Conservation (phyloP, 2,797 vertebrate genomes). For the Anabas testudineus region DNA sequence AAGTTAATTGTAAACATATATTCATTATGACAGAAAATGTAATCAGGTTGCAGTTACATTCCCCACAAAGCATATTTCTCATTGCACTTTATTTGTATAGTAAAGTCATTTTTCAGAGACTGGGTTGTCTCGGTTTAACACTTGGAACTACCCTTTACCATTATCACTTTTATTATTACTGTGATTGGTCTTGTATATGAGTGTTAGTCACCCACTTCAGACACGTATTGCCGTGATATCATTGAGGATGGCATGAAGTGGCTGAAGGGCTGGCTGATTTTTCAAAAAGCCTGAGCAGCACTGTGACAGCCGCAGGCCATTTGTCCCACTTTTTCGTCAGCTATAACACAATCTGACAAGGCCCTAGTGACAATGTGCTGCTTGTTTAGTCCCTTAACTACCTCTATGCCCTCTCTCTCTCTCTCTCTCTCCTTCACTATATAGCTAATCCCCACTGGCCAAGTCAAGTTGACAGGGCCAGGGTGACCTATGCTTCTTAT, state of each 20-base stretch:
- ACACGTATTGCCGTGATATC: slow-evolving; percentile 15
- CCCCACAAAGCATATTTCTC: too few species aligned
- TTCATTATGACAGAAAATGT: too few species aligned
- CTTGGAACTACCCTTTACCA: background rate
- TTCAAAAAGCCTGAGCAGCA: slow-evolving; percentile 39
- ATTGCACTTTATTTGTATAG: too few species aligned
- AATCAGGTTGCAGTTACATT: too few species aligned
- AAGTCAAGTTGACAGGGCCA: slow-evolving; percentile 38
- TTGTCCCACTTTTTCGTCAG: slow-evolving; percentile 56
- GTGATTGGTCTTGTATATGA: background rate
- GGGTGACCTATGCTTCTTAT: slow-evolving; percentile 43
- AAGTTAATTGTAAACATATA: too few species aligned
- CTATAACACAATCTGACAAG: slow-evolving; percentile 62
- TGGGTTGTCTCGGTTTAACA: too few species aligned
- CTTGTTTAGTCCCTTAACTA: slow-evolving; percentile 59
- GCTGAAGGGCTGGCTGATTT: slow-evolving; percentile 25
- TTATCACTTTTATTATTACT: too few species aligned
- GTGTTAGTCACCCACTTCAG: background rate
- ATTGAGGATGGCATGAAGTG: slow-evolving; percentile 26
- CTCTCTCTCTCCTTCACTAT: slow-evolving; percentile 18
- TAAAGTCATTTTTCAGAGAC: too few species aligned
- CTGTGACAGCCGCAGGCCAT: slow-evolving; percentile 48
- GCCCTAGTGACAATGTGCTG: slow-evolving; percentile 59
- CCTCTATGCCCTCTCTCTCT: slow-evolving; percentile 17
- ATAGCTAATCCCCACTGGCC: slow-evolving; percentile 19